A percentile compares a stretch with the other conserved stretches of the same genome.
Evolutionary conservation across 2,797 vertebrate genomes (phyloP).

Genomic region (Trachops cirrhosus): DNA sequence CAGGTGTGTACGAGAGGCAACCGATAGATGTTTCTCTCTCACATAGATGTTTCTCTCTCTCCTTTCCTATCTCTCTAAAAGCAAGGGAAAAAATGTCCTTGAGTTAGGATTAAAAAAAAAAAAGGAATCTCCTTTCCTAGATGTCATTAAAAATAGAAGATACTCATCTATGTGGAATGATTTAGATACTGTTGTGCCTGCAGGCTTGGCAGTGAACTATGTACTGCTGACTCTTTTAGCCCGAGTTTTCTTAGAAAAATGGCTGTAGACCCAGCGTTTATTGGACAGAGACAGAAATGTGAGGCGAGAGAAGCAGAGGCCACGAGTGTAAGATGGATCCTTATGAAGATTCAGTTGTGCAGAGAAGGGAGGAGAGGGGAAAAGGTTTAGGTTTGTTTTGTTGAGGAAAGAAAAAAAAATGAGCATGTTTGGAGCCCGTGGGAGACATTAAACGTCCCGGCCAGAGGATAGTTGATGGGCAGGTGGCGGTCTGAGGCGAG

Average conservation of each 20-base stretch:
- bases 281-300: neutral
- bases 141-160: constrained; percentile 75
- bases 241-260: constrained; percentile 41
- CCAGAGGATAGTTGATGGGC: neutral
- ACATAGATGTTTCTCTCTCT: too few species aligned
- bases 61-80: too few species aligned
- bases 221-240: neutral
- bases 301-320: neutral
- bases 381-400: neutral
- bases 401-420: neutral
- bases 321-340: neutral
- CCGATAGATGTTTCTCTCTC: too few species aligned
- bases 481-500: too few species aligned
- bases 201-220: constrained; percentile 19
- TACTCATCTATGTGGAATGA: constrained; percentile 57
- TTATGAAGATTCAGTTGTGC: neutral
- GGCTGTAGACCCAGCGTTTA: neutral
- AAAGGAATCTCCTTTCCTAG: constrained; percentile 59
- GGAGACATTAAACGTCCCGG: neutral
- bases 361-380: neutral
- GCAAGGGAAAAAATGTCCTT: too few species aligned
- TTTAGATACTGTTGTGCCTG: constrained; percentile 41
- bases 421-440: neutral
- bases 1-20: too few species aligned
- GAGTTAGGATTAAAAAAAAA: too few species aligned